These are phyloP conservation scores for Gallinago undulata DNA, from an alignment of 2,113 vertebrate species.

Conservation along the genomic window DNA sequence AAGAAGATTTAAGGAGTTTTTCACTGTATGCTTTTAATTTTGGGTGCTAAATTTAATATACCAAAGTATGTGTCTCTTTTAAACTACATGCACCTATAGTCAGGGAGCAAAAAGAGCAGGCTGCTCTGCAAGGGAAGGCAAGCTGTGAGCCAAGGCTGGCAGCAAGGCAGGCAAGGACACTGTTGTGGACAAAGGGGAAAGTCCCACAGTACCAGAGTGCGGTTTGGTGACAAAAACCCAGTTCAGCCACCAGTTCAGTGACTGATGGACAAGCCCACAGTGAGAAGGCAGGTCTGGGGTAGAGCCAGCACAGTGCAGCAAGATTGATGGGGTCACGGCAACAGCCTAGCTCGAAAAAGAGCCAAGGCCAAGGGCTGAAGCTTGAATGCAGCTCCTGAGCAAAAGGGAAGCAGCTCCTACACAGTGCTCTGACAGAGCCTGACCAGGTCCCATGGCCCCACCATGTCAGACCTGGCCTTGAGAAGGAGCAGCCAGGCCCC, in stretches of 20 bases:
- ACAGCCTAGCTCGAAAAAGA: not conserved
- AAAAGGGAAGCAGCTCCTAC: not conserved
- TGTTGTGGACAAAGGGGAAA: not conserved
- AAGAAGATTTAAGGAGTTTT: not conserved
- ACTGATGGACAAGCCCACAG: not conserved
- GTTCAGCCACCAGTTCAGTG: not conserved
- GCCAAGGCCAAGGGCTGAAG: not conserved
- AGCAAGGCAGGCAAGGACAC: not conserved
- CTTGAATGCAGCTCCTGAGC: not conserved
- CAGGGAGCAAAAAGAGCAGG: not conserved
- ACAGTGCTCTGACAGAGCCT: not conserved
- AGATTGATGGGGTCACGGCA: not conserved
- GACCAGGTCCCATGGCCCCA: not conserved
- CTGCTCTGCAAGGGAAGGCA: not conserved
- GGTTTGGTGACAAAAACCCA: not conserved
- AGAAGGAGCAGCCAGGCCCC: not conserved
- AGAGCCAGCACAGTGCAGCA: not conserved
- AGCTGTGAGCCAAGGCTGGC: not conserved
- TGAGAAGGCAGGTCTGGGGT: not conserved
- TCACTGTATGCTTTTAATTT: not conserved
- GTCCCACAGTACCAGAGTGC: not conserved
- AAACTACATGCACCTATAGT: not conserved
- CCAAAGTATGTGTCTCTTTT: not conserved
- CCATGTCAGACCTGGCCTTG: rapidly evolving
- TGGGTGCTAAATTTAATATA: not conserved